These are phyloP conservation scores for Semnopithecus entellus DNA, from an alignment of 2,113 vertebrate species.

Conservation along the genomic window DNA sequence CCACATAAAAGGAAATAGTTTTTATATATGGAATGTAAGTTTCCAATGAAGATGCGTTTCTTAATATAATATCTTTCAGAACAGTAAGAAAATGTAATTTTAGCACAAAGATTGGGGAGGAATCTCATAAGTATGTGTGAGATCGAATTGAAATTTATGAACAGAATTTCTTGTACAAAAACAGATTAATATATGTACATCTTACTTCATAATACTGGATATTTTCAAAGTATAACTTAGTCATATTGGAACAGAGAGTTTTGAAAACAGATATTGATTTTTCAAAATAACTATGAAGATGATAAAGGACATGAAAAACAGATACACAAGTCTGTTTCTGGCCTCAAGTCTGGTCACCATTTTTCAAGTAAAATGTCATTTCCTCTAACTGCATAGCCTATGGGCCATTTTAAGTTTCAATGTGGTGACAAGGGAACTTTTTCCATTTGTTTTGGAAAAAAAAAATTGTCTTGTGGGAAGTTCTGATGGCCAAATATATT, in stretches of 20 bases:
- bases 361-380: constrained; percentile 52
- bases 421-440: not conserved
- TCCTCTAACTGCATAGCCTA: not conserved
- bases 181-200: not conserved
- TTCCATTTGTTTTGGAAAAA: not conserved
- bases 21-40: not conserved
- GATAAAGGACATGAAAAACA: constrained; percentile 5
- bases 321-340: constrained; percentile 1
- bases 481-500: not conserved
- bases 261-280: constrained; percentile 51
- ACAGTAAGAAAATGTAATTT: not conserved
- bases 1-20: not conserved
- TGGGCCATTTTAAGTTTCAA: not conserved
- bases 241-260: not conserved
- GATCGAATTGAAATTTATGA: not conserved
- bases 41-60: not conserved
- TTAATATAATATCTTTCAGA: not conserved
- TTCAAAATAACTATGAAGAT: constrained; percentile 13
- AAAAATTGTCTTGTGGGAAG: not conserved
- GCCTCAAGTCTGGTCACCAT: not conserved
- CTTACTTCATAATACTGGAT: not conserved
- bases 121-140: not conserved
- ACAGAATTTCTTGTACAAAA: not conserved
- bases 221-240: constrained; percentile 4
- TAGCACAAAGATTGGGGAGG: not conserved